Conservation (phyloP, 2,113 vertebrate species). For the Pionites leucogaster region DNA sequence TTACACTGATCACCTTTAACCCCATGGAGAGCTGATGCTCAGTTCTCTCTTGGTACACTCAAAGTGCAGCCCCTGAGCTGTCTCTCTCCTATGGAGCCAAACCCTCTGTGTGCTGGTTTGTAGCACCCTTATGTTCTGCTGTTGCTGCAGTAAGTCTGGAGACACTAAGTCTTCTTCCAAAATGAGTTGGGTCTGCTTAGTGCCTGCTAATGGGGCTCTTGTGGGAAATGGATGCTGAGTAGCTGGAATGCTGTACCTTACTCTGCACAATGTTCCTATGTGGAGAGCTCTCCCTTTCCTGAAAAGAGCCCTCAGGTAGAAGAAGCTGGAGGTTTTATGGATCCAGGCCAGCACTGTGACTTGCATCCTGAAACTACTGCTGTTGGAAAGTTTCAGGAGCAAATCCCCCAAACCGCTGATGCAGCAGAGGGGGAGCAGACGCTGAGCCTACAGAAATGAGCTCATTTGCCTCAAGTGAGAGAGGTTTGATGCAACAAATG, state of each 20-base stretch:
- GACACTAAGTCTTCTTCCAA: neutral
- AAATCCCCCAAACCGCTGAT: constrained; percentile 50
- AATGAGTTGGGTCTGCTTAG: neutral
- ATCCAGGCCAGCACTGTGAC: neutral
- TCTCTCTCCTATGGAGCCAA: neutral
- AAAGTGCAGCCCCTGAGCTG: neutral
- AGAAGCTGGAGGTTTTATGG: neutral
- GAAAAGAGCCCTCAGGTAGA: neutral
- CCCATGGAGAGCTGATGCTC: neutral
- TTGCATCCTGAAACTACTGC: constrained; percentile 38
- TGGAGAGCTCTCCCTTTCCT: neutral
- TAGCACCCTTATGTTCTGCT: neutral
- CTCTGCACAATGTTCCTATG: neutral
- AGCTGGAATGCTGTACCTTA: neutral
- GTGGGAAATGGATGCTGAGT: neutral
- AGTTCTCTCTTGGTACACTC: neutral
- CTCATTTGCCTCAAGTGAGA: neutral
- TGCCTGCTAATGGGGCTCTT: neutral
- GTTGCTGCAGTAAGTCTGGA: neutral
- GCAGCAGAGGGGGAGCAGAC: neutral
- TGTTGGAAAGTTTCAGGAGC: constrained; percentile 16
- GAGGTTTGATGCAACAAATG: neutral
- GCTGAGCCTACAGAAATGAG: constrained; percentile 18
- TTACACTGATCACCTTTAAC: accelerated
- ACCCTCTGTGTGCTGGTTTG: neutral